Percentiles rank a stretch among this genome's conserved stretches.
These are phyloP conservation scores for Acronicta psi DNA, from an alignment of 2,888 invertebrate genomes.

Conservation along the genomic window DNA sequence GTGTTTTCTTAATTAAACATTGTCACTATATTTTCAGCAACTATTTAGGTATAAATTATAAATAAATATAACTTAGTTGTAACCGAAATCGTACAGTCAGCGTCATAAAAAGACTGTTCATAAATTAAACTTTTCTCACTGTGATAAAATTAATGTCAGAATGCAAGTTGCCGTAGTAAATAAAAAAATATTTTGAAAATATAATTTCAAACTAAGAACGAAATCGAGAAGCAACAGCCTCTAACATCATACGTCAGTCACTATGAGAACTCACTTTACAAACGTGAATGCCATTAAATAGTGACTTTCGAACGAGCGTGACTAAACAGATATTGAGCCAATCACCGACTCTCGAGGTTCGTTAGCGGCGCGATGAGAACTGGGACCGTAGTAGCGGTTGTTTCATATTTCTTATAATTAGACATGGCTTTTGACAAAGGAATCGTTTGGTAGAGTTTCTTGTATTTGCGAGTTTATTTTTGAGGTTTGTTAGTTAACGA, in stretches of 20 bases:
- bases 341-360: slow-evolving; percentile 64
- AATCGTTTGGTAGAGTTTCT: slow-evolving; percentile 31
- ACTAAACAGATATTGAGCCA: slow-evolving; percentile 76
- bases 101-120: no score
- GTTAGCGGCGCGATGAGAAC: slow-evolving; percentile 63
- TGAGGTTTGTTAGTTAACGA: slow-evolving; percentile 15
- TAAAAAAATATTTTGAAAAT: neutral
- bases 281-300: slow-evolving; percentile 71
- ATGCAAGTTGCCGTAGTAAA: no score
- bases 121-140: no score
- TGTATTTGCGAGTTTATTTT: slow-evolving; percentile 12
- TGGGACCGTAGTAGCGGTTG: slow-evolving; percentile 54
- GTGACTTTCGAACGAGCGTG: slow-evolving; percentile 67
- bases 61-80: no score
- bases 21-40: neutral
- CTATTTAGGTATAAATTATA: no score
- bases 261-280: slow-evolving; percentile 52
- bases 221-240: slow-evolving; percentile 27
- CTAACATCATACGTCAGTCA: slow-evolving; percentile 50
- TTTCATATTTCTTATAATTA: slow-evolving; percentile 60
- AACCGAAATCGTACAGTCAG: no score
- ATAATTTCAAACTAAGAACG: slow-evolving; percentile 8
- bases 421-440: slow-evolving; percentile 45
- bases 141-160: no score
- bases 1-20: slow-evolving; percentile 1